phyloP scores from a whole-genome alignment of 2,888 invertebrate species.

The Quadroppia sp. region DNA sequence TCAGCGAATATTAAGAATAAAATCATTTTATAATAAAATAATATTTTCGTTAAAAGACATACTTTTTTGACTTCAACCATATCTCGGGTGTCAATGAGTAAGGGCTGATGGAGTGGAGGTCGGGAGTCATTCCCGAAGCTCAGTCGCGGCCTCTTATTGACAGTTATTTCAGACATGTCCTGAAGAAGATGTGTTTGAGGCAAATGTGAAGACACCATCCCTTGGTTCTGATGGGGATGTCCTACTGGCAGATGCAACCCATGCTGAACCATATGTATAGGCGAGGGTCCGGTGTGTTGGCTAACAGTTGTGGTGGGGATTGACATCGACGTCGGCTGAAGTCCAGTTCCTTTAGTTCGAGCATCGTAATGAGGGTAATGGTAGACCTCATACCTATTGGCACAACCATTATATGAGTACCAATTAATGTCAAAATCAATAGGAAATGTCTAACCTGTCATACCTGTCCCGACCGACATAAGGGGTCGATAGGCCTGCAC shows the following conservation, averaged over 20 bases:
- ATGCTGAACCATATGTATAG: slow-evolving; percentile 27
- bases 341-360: neutral
- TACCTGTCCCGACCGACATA: slow-evolving; percentile 33
- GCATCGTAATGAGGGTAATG: slow-evolving; percentile 17
- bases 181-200: slow-evolving; percentile 17
- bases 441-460: neutral
- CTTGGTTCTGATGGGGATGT: neutral
- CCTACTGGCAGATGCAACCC: slow-evolving; percentile 8
- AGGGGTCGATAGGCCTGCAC: neutral
- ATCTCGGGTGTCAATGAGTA: slow-evolving; percentile 47
- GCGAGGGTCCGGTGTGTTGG: slow-evolving; percentile 10
- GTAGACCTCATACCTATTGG: slow-evolving; percentile 5
- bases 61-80: slow-evolving; percentile 47
- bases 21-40: too few species aligned
- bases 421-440: too few species aligned
- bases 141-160: slow-evolving; percentile 45
- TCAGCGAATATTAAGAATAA: neutral
- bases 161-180: slow-evolving; percentile 13
- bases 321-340: neutral
- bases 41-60: neutral
- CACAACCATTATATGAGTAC: neutral
- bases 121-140: slow-evolving; percentile 45
- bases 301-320: slow-evolving; percentile 5
- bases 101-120: slow-evolving; percentile 47
- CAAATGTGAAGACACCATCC: slow-evolving; percentile 26